Base-by-base conservation (phyloP, 2,888 invertebrate genomes). In the Podabrus alpinus region DNA sequence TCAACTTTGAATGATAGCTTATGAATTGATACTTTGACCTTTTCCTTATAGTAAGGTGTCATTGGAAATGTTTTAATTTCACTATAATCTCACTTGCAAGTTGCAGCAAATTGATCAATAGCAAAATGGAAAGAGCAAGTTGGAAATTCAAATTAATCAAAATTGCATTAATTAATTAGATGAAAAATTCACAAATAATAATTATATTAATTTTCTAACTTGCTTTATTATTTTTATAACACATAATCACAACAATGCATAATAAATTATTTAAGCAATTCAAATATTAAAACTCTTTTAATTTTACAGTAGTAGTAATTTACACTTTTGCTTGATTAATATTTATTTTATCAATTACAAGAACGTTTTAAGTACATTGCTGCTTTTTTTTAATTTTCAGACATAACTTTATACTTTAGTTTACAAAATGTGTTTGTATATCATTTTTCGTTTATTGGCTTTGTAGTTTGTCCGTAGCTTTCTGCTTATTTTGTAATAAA, bases 31-130 rank as follows among this genome's bases (percentile, higher is more conserved):
- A 77, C 71, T 79, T 80, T 77, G 75, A 85, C 86, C 86, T 87
- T 87, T 87, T 87, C 87, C 87, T 87, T 88, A 88, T 88, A 88
- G 88, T 88, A 88, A 88, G 88, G 88, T 87, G 85, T 86, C 88
- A 88, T 88, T 88, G 88, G 88, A 88, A 88, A 88, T 88, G 88
- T 87, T 80, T 78, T 70, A 76, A 75, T 72, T 74, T 75, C 72
- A 77, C 72, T 77, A 72, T 74, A 77, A 77, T 76, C 70, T 69
- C 75, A 79, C 75, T 79, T 79, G 79, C 77, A 77, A 75, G 21
- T 71, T 62, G 70, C 73, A 73, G 72, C 74, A 77, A 77, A 72
- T 66, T 71, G 45, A 29, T 45, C 45, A 45, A 45, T n/a, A 45
- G 45, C 45, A 45, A 45, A 45, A n/a, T 45, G 45, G 64, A 72